These are phyloP conservation scores for Sterrhoptilus dennistouni DNA, from an alignment of 2,113 vertebrate species.

Conservation along the genomic window DNA sequence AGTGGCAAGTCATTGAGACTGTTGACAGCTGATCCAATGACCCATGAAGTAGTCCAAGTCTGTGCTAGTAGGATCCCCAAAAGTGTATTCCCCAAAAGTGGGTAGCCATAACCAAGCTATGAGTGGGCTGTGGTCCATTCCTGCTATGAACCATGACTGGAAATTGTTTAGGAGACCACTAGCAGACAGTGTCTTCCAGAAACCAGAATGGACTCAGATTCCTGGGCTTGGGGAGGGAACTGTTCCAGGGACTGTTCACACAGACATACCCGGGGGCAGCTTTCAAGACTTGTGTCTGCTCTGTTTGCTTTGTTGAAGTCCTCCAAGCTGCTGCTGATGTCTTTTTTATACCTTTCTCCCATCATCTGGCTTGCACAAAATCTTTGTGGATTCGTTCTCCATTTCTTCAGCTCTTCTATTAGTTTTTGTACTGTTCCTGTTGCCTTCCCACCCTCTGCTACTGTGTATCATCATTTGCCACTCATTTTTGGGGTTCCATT, in stretches of 20 bases:
- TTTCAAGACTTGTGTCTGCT: not conserved
- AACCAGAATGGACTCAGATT: not conserved
- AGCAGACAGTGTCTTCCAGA: not conserved
- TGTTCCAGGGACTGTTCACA: not conserved
- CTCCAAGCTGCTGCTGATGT: rapidly evolving
- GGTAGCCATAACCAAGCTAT: not conserved
- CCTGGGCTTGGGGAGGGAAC: not conserved
- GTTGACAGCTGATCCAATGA: not conserved
- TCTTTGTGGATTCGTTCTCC: rapidly evolving
- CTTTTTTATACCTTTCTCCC: not conserved
- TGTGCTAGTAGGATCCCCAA: not conserved
- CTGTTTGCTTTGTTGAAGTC: not conserved
- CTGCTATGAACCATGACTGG: not conserved
- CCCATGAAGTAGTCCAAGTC: not conserved
- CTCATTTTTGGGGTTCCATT: not conserved
- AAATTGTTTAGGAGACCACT: not conserved
- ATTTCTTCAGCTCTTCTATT: not conserved
- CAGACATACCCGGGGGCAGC: not conserved
- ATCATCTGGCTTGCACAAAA: not conserved
- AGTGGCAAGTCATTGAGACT: not conserved
- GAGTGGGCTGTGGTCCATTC: not conserved
- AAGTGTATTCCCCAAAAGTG: not conserved
- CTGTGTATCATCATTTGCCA: not conserved
- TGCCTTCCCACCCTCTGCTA: not conserved
- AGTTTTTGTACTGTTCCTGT: not conserved